Evolutionary conservation across 2,888 invertebrate genomes (phyloP).

Genomic region (Hemaris fuciformis): DNA sequence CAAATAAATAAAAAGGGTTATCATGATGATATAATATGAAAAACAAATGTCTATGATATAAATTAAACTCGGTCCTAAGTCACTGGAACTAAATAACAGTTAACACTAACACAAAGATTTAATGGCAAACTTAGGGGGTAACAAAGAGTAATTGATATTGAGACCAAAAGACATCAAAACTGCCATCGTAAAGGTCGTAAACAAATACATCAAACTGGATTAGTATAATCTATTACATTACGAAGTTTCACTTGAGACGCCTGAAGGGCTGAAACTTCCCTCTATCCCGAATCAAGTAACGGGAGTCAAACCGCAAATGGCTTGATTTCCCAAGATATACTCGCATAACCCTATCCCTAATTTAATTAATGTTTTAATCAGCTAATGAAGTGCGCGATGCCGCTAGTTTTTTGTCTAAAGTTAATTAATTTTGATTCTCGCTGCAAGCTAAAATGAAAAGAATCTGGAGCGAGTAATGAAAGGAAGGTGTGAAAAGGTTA

Average conservation of each 20-base stretch:
- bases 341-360: conserved; percentile 43
- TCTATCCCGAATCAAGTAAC: conserved; percentile 8
- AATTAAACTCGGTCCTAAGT: too few species aligned
- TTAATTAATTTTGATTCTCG: background rate
- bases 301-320: conserved; percentile 36
- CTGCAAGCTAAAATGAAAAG: background rate
- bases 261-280: background rate
- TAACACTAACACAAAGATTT: too few species aligned
- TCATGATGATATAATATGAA: too few species aligned
- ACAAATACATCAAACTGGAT: background rate
- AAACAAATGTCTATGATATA: too few species aligned
- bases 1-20: too few species aligned
- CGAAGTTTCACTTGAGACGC: conserved; percentile 17
- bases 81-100: background rate
- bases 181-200: background rate
- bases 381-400: conserved; percentile 38
- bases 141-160: background rate
- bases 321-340: conserved; percentile 68
- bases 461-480: background rate
- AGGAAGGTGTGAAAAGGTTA: background rate
- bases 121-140: background rate
- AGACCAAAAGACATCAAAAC: background rate
- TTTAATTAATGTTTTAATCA: conserved; percentile 73
- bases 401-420: background rate
- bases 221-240: conserved; percentile 6